Evolutionary conservation across 1,140 invertebrate genomes (phyloP), one percentile per base, ranked within the genome.

Genomic region (Lamellibrachia luymesi): DNA sequence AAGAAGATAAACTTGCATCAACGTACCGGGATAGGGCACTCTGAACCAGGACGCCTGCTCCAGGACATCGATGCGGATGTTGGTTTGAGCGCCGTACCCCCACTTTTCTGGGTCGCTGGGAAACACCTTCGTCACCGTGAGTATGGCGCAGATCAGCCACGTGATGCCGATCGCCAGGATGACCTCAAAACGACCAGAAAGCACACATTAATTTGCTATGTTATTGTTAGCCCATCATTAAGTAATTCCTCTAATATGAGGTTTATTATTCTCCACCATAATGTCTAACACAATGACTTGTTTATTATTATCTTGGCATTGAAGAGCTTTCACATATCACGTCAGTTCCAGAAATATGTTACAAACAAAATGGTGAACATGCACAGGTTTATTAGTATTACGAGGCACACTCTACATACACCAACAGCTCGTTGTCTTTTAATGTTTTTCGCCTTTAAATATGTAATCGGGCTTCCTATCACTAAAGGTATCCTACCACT

Each of bases 1-100:
- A 6, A 56, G 52, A 56, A 56, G 52, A 56, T 56, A 1, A 56
- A 56, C 52, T 56, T 56, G 52, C 52, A 56, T 80, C 17, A 25
- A 93, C 13, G 25, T 27, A 98, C 97, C 97, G 94, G 98, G 98
- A 97, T 98, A 98, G 22, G 98, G 98, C 64, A 98, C 95, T 52
- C 98, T 97, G 95, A 98, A 98, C 98, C 98, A 98, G 1, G 97
- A 97, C 1, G 98, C 97, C 94, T 98, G 97, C 25, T 96, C 96
- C 25, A 98, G 96, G 91, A 98, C 98, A 93, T 97, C 97, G 0
- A 98, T 94, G 94, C 98, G 98, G 7, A 97, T 97, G 95, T 98
- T 98, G 0, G 98, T 98, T 92, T 98, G 96, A 0, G 98, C 98
- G 10, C 97, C 97, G 96, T 98, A 98, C 1, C 97, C 97, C 2